Evolutionary conservation across 2,888 invertebrate species (phyloP), one percentile per base, ranked within the genome.

Genomic region (Ganaspis brasiliensis): DNA sequence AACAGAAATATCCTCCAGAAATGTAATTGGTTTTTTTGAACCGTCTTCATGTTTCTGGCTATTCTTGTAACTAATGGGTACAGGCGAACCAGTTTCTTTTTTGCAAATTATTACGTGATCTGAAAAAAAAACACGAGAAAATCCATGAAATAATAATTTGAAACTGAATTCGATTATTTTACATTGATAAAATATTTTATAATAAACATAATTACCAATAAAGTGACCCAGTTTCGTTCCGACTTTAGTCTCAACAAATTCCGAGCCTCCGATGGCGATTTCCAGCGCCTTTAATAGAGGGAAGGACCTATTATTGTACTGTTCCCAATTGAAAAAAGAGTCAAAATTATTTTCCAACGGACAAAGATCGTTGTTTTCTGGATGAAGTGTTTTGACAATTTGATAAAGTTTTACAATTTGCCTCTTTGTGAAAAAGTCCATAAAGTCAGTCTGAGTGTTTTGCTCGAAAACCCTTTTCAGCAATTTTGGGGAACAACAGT

Each of bases 171-270:
- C 12, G 10, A 56, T 31, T 31, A 31, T 31, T 31, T n/a, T n/a
- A n/a, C n/a, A n/a, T n/a, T n/a, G n/a, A n/a, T n/a, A n/a, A n/a
- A n/a, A n/a, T n/a, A n/a, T n/a, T n/a, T n/a, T n/a, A n/a, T n/a
- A n/a, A n/a, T n/a, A n/a, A n/a, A n/a, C n/a, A n/a, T n/a, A 3
- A 88, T 88, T 84, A 95, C 95, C 94, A 77, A 94, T 92, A 78
- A 92, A 89, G 84, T 94, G 91, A 10, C 94, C 94, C 71, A 92
- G 91, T 67, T 93, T 93, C 70, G 95, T 92, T 81, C 89, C 88
- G 0, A 95, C 89, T 77, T 93, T 92, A 74, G 91, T 93, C 35
- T 92, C 91, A 0, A 95, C 91, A 84, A 93, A 95, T 24, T 93
- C 91, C 2, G 91, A 83, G 2, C 94, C 94, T 0, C 95, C 95